Base-by-base conservation (phyloP, 2,797 vertebrate genomes). In the Tympanoctomys barrerae region DNA sequence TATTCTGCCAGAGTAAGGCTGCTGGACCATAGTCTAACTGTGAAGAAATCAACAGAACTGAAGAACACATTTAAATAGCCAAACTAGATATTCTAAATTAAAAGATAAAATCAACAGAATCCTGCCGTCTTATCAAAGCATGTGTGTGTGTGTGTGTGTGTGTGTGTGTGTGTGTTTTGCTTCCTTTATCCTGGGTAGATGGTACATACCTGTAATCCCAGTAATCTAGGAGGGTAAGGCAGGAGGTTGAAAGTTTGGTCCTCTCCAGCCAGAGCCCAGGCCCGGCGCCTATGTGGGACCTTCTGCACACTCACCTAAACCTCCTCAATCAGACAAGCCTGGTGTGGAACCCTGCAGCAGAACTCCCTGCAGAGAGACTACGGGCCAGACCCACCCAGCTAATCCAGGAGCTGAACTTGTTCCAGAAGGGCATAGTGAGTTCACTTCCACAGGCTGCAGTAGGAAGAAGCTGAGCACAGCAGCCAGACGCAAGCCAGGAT, bases 31-130 rank as follows among this genome's bases (percentile, higher is more conserved):
- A 68, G 70, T 49, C 42, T 9, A 28, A 71, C 14, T 49, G n/a
- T 6, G 4, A 71, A 77, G 46, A 71, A 93, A 81, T 59, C 26
- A 49, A 91, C 87, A 91, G 52, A 92, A 90, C 62, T 42, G 82
- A 68, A 80, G 68, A 85, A 54, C 2, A 73, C 11, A 9, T 77
- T 33, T 12, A 1, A 71, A 87, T 12, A 71, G n/a, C 21, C 84
- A 83, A 59, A 82, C 18, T 2, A 79, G 16, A 61, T 28, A 36
- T 26, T 62, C 85, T 36, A 18, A 92, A 79, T 88, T 52, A 18
- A 59, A 91, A 71, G 68, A n/a, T 0, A 68, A 39, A 89, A 49
- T 31, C 19, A 61, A n/a, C 21, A 89, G 31, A 95, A 79, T 70
- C 4, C 31, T 57, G 62, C 24, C 42, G 49, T 2, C 4, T 42